Base-by-base conservation (phyloP, 2,113 vertebrate genomes). In the Forbesichthys agassizii region DNA sequence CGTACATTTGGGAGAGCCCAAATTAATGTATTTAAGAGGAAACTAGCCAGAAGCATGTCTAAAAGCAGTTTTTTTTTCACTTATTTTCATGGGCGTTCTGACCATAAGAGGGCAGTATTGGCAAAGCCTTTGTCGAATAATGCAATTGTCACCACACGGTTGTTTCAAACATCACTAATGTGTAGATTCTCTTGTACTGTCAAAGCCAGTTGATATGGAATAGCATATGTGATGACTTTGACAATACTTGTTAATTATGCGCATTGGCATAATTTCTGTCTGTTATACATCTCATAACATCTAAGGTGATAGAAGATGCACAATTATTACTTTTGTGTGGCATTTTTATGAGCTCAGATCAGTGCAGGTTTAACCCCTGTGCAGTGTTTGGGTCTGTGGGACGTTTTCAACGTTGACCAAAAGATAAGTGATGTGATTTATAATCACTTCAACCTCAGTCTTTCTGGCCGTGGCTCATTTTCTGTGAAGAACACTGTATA, bases 71-170 rank as follows among this genome's bases (percentile, higher is more conserved):
- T n/a, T 8, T 7, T 61, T 46, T 61, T 48, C 59, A 5, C 46
- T 11, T 48, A 18, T 16, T 48, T 14, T 47, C 8, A 73, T 76
- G 48, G 5, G 3, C 1, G 5, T 52, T 33, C 14, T 27, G 27
- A 16, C 16, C 90, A 80, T 74, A 33, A 67, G 88, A 83, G 83
- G 90, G 88, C 85, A 73, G 62, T 80, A 13, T 5, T 62, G 53
- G 60, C 69, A 56, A 47, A 11, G 33, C 4, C 36, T 42, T 6
- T 8, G 7, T 42, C 7, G 36, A 42, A 5, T 42, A 42, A 42
- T 61, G 36, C 59, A 1, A 11, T 16, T 56, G 49, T 52, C 49
- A 52, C 13, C 11, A 14, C 49, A 52, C 0, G 3, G 49, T 52
- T 14, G 13, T 52, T 52, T 52, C 49, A 14, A 42, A 42, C 4